phyloP scores from a whole-genome alignment of 2,888 invertebrate species.

The Mayetiola destructor region DNA sequence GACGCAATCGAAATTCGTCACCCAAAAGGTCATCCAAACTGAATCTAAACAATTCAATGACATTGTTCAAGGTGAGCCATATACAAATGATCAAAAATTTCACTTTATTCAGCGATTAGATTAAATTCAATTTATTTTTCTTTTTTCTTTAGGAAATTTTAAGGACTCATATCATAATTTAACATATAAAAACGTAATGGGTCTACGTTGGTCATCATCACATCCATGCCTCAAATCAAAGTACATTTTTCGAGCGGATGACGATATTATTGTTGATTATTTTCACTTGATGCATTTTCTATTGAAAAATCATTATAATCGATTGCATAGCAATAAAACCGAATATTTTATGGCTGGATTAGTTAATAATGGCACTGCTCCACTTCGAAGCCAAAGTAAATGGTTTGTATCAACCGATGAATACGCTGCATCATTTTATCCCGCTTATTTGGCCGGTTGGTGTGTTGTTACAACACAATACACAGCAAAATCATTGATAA shows the following conservation, averaged over 20 bases:
- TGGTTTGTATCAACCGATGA: conserved; percentile 64
- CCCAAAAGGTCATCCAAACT: conserved; percentile 43
- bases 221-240: conserved; percentile 44
- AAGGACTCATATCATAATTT: conserved; percentile 62
- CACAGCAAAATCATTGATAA: conserved; percentile 43
- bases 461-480: conserved; percentile 59
- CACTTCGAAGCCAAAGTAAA: conserved; percentile 56
- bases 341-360: conserved; percentile 48
- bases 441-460: conserved; percentile 71
- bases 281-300: conserved; percentile 40
- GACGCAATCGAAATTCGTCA: conserved; percentile 36
- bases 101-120: no score
- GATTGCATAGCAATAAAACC: conserved; percentile 22
- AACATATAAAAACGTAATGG: conserved; percentile 74
- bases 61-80: conserved; percentile 48
- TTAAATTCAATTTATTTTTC: no score
- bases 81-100: no score
- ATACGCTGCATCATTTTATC: conserved; percentile 46
- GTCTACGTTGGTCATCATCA: conserved; percentile 54
- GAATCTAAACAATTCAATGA: conserved; percentile 52
- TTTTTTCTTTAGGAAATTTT: conserved; percentile 42
- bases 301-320: conserved; percentile 19
- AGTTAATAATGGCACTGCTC: conserved; percentile 46
- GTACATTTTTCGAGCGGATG: conserved; percentile 66
- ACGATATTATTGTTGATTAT: conserved; percentile 61